These are phyloP conservation scores for Glyptemys insculpta DNA, from an alignment of 2,797 vertebrate species.

Conservation along the genomic window DNA sequence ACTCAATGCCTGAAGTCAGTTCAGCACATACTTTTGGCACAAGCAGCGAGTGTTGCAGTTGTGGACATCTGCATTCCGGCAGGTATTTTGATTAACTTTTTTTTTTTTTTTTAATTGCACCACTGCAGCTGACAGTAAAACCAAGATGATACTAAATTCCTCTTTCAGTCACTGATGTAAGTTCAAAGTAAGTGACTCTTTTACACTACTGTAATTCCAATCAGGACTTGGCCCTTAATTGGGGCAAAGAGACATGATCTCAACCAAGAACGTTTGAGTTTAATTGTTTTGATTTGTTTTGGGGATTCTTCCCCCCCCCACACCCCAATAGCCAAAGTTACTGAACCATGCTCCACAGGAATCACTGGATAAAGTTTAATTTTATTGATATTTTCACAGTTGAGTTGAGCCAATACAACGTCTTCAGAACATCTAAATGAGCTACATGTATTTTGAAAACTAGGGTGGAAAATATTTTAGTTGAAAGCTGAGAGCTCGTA, in stretches of 20 bases:
- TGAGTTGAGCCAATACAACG: background rate
- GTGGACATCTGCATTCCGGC: background rate
- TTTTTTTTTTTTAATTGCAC: background rate
- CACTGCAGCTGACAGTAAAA: background rate
- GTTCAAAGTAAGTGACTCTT: background rate
- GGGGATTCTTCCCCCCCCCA: fast-evolving
- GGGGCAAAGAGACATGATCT: background rate
- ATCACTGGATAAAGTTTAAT: background rate
- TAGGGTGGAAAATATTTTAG: background rate
- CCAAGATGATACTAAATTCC: background rate
- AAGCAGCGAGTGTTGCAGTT: background rate
- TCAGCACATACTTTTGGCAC: too few relatives aligned
- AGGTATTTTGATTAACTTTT: background rate
- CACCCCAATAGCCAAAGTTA: background rate
- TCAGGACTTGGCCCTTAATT: background rate
- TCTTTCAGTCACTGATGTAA: background rate
- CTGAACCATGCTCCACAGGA: background rate
- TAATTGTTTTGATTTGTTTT: background rate
- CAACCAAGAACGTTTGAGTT: background rate
- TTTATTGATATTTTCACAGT: background rate
- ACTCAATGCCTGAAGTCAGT: background rate
- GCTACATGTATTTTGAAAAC: background rate
- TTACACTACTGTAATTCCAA: background rate
- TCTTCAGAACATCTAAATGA: background rate
- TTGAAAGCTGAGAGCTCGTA: background rate